Conservation (phyloP, 2,113 vertebrate genomes). For the Paraplagusia blochii region DNA sequence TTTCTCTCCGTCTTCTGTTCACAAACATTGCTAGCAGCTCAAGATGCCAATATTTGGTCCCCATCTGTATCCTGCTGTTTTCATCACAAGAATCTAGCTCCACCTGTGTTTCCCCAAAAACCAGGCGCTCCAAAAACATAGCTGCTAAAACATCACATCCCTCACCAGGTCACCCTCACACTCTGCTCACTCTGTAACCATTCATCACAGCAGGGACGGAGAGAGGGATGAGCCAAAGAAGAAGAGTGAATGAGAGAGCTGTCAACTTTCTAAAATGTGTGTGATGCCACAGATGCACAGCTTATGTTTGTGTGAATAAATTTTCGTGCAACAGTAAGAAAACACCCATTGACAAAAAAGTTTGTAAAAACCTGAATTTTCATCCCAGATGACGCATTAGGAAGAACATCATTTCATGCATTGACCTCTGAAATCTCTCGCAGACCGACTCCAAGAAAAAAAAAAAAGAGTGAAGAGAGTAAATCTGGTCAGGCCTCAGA, state of each 20-base stretch:
- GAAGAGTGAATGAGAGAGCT: conserved; percentile 1
- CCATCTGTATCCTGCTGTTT: no score
- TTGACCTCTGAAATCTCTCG: conserved; percentile 6
- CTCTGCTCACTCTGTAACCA: conserved; percentile 23
- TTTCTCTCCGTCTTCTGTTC: no score
- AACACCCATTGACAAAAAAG: background rate
- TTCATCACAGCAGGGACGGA: conserved; percentile 24
- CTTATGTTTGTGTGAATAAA: no score
- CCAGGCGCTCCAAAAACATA: no score
- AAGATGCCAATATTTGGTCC: no score
- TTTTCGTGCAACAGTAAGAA: background rate
- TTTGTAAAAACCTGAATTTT: conserved; percentile 1
- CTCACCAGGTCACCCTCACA: conserved; percentile 25
- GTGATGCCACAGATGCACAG: no score
- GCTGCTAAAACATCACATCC: background rate
- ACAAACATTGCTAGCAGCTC: no score
- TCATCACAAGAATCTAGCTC: no score
- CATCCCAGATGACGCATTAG: background rate
- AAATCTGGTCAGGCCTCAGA: conserved; percentile 1
- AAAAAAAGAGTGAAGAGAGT: background rate
- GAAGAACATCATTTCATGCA: conserved; percentile 9
- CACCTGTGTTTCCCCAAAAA: no score
- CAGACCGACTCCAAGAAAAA: background rate
- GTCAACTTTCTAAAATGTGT: background rate
- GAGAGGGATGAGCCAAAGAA: background rate